Evolutionary conservation across 2,797 vertebrate species (phyloP).

Genomic region (Pagetopsis macropterus): DNA sequence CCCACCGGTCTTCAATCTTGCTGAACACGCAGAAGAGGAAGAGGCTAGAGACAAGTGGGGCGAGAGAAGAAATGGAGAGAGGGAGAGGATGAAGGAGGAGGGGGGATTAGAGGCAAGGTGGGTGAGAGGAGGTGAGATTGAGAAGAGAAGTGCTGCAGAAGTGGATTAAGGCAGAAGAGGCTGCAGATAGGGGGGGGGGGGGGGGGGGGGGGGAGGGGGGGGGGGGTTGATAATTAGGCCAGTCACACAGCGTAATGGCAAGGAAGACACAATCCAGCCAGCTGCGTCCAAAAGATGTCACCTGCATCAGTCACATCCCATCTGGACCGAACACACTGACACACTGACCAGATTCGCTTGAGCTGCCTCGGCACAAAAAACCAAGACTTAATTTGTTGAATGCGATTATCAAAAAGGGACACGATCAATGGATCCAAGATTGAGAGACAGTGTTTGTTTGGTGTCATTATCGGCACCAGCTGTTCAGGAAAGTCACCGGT

Average conservation of each 20-base stretch:
- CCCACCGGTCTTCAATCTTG: conserved; percentile 65
- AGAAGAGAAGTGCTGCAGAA: conserved; percentile 64
- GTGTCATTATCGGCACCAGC: conserved; percentile 23
- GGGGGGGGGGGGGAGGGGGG: conserved; percentile 3
- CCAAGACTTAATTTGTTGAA: conserved; percentile 44
- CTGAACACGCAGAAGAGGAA: conserved; percentile 72
- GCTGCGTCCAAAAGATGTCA: conserved; percentile 78
- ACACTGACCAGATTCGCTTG: conserved; percentile 62
- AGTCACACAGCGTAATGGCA: conserved; percentile 77
- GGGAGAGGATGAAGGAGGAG: conserved; percentile 4
- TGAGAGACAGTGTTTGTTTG: background rate
- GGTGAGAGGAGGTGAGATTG: conserved; percentile 68
- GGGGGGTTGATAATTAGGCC: conserved; percentile 78
- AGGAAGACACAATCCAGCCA: conserved; percentile 74
- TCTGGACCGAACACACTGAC: conserved; percentile 65
- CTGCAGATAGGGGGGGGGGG: conserved; percentile 54
- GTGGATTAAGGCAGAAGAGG: conserved; percentile 71
- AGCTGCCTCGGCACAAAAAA: conserved; percentile 45
- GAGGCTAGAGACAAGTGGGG: conserved; percentile 54
- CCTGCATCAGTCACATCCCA: conserved; percentile 79
- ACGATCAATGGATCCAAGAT: conserved; percentile 52
- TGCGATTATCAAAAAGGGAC: conserved; percentile 52
- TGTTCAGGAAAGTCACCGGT: conserved; percentile 24
- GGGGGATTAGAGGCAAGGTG: conserved; percentile 66
- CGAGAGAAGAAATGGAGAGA: conserved; percentile 35